Evolutionary conservation across 2,888 invertebrate species (phyloP).

Genomic region (Emmelina monodactyla): DNA sequence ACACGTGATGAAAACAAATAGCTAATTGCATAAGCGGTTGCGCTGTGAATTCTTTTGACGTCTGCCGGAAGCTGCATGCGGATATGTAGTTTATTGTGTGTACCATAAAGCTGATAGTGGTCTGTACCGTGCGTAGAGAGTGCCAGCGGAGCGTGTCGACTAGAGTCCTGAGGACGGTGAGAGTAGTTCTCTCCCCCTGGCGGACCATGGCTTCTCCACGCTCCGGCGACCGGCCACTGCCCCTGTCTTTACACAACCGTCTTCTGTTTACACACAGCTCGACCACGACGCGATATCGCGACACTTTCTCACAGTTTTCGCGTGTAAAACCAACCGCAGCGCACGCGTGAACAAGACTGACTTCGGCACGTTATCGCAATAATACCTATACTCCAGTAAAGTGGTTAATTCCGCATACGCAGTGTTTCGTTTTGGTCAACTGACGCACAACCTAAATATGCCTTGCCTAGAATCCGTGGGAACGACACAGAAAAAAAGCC

Average conservation of each 20-base stretch:
- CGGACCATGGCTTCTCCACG: conserved; percentile 60
- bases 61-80: no score
- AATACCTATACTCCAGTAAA: conserved; percentile 51
- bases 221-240: conserved; percentile 57
- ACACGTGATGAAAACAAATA: no score
- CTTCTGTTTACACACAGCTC: conserved; percentile 18
- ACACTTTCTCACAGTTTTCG: conserved; percentile 13
- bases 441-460: conserved; percentile 47
- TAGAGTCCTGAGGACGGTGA: conserved; percentile 52
- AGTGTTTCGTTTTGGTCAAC: conserved; percentile 47
- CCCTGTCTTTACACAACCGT: conserved; percentile 27
- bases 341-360: conserved; percentile 57
- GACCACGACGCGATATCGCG: conserved; percentile 23
- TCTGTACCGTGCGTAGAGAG: conserved; percentile 44
- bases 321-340: conserved; percentile 51
- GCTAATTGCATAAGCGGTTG: no score
- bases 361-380: conserved; percentile 53
- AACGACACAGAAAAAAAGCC: conserved; percentile 13
- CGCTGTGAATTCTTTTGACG: no score
- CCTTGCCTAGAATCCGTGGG: conserved; percentile 25
- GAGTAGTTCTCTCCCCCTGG: conserved; percentile 51
- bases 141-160: conserved; percentile 55
- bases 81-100: no score
- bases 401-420: conserved; percentile 41
- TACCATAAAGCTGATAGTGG: conserved; percentile 18